Evolutionary conservation across 2,797 vertebrate genomes (phyloP).

Genomic region (Hippopotamyrus pictus): DNA sequence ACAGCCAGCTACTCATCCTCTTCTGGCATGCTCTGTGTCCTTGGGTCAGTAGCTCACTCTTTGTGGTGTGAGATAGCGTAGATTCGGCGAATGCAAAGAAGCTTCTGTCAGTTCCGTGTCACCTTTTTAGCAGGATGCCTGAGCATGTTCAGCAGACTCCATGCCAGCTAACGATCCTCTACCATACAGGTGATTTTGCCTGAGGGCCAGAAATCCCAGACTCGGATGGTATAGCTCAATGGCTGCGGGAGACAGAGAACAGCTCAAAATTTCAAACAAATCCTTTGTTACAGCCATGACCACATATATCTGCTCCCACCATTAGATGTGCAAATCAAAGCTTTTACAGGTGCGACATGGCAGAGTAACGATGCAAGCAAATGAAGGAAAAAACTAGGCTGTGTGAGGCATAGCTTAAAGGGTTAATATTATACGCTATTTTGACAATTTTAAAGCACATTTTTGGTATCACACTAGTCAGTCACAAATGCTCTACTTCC

Average conservation of each 20-base stretch:
- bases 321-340: neutral
- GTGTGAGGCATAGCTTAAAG: neutral
- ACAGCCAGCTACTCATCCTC: neutral
- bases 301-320: neutral
- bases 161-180: neutral
- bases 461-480: neutral
- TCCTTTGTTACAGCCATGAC: constrained; percentile 3
- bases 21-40: neutral
- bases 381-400: neutral
- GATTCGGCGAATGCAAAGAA: neutral
- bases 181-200: neutral
- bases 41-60: neutral
- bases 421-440: neutral
- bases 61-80: neutral
- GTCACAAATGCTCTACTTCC: neutral
- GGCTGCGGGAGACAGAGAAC: neutral
- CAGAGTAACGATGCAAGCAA: neutral
- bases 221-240: neutral
- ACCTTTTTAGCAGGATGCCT: neutral
- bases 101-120: neutral
- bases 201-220: neutral
- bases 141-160: neutral
- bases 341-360: neutral
- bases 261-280: neutral
- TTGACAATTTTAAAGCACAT: neutral